These are phyloP conservation scores for Halcyon badia DNA, from an alignment of 2,797 vertebrate genomes.

Conservation along the genomic window DNA sequence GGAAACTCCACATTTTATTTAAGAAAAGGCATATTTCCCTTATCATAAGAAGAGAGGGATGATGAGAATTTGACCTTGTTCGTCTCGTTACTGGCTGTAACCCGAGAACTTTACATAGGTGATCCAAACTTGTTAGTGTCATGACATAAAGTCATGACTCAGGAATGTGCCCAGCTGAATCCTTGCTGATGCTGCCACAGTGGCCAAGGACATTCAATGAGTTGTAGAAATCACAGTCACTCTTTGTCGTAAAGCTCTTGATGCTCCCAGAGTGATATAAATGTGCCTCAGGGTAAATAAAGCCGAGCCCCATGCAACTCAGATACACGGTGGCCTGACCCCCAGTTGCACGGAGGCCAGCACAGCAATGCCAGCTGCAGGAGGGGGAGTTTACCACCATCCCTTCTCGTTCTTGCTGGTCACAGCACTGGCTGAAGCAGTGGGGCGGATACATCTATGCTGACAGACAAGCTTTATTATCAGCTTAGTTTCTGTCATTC, in stretches of 20 bases:
- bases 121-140: neutral
- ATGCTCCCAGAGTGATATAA: neutral
- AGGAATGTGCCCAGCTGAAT: neutral
- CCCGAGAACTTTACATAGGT: neutral
- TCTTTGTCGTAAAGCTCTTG: neutral
- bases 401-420: neutral
- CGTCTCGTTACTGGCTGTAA: neutral
- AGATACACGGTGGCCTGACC: neutral
- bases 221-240: neutral
- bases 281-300: neutral
- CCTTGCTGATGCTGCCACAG: neutral
- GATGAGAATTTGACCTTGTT: neutral
- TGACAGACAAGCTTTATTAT: neutral
- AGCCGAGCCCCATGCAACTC: neutral
- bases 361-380: neutral
- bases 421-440: neutral
- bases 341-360: fast-evolving
- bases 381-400: neutral
- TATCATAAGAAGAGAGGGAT: neutral
- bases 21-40: neutral
- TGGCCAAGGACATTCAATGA: neutral
- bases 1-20: neutral
- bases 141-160: neutral
- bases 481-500: neutral
- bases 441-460: neutral